phyloP scores from a whole-genome alignment of 2,797 vertebrate genomes.

The Crocodylus rhombifer region DNA sequence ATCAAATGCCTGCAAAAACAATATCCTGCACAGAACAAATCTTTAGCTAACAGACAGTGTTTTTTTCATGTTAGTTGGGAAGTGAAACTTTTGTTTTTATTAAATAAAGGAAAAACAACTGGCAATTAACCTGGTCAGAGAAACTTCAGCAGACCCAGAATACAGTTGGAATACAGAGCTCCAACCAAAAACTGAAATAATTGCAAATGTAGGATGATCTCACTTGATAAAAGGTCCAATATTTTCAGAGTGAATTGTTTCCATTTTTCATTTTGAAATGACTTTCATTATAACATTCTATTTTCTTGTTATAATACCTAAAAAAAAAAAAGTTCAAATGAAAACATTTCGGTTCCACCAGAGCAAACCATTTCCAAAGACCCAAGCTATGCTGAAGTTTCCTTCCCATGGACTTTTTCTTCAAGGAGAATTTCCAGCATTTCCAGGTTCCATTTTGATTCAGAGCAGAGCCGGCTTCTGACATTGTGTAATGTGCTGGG shows the following conservation, averaged over 20 bases:
- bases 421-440: neutral
- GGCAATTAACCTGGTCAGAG: too few species aligned
- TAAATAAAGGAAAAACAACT: neutral
- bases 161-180: too few species aligned
- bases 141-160: too few species aligned
- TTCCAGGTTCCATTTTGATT: neutral
- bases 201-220: too few species aligned
- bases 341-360: fast-evolving
- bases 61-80: neutral
- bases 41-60: neutral
- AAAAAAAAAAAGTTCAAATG: neutral
- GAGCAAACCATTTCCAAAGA: neutral
- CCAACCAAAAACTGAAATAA: too few species aligned
- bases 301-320: neutral
- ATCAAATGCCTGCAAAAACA: neutral
- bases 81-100: neutral
- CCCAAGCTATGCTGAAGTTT: too few species aligned
- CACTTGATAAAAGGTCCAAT: neutral
- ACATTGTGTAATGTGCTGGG: neutral
- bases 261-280: neutral
- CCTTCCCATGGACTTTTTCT: neutral
- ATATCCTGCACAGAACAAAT: neutral
- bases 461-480: neutral
- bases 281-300: neutral
- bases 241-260: neutral